Base-by-base conservation (phyloP, 2,113 vertebrate genomes). In the Perca fluviatilis region DNA sequence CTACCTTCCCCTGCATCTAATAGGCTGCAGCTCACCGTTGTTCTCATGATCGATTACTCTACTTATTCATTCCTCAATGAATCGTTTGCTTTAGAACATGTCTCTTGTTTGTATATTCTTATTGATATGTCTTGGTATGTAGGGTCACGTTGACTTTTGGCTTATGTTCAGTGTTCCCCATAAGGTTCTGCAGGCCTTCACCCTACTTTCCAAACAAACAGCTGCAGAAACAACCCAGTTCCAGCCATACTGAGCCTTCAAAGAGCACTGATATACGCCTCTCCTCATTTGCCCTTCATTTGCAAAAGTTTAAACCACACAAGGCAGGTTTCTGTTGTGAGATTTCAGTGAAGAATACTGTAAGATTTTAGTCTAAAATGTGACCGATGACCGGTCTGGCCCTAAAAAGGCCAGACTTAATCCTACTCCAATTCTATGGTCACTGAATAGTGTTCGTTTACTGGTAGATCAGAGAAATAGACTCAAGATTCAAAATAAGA, bases 181-280 rank as follows among this genome's bases (percentile, higher is more conserved):
- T 54, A 30, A 13, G 43, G 30, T 62, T 56, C 63, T 58, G 68
- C 74, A 71, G 74, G 23, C 65, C 67, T 89, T 89, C 68, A 68
- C 54, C 70, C 76, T 70, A 70, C 76, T 88, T 87, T 82, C 19
- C 64, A 14, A 91, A 72, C 82, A 86, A 89, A 90, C 74, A 60
- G 58, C 58, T 64, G 61, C 49, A 80, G 76, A 65, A 75, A 64
- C 53, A 25, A 79, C 85, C 79, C 79, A 57, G 86, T 80, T 88
- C 30, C n/a, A 86, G 57, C 84, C 79, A 50, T 82, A 25, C 66
- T 46, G 68, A 68, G 21, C 53, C 73, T 49, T 58, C 68, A n/a
- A 27, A 50, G 19, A 51, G 7, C 30, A 0, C 46, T 5, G 46
- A 36, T 80, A 47, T 4, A 5, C 21, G 23, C 40, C n/a, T 53